phyloP scores from a whole-genome alignment of 30 jellyfish, hydroid and myxozoan genomes.

The Sanderia malayensis region DNA sequence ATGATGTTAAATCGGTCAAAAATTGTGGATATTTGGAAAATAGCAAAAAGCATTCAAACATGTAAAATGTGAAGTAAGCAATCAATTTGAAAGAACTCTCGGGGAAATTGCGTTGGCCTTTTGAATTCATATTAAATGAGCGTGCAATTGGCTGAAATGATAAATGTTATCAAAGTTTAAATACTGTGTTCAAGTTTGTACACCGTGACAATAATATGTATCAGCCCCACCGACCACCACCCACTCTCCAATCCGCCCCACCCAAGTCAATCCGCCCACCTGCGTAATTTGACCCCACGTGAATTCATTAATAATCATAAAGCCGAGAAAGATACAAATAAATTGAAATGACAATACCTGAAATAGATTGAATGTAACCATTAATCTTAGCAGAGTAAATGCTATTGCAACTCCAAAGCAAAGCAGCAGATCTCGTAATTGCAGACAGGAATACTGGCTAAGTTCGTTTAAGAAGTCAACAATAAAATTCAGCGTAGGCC shows the following conservation, averaged over 20 bases:
- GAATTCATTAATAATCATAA: background rate
- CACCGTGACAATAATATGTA: background rate
- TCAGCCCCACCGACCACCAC: background rate
- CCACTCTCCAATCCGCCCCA: background rate
- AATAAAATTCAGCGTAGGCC: slow-evolving; percentile 25
- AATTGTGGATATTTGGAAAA: slow-evolving; percentile 54
- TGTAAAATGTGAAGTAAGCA: slow-evolving; percentile 48
- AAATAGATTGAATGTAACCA: slow-evolving; percentile 12
- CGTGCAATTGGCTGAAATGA: slow-evolving; percentile 67
- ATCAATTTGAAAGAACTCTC: slow-evolving; percentile 71
- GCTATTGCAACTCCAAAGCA: slow-evolving; percentile 21
- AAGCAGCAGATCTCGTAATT: slow-evolving; percentile 22
- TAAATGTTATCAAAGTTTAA: background rate
- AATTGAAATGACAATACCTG: slow-evolving; percentile 27
- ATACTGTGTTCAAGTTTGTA: background rate
- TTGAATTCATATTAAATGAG: slow-evolving; percentile 41
- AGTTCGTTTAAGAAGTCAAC: slow-evolving; percentile 53
- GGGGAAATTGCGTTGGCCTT: slow-evolving; percentile 61
- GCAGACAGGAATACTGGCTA: slow-evolving; percentile 22
- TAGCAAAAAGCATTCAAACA: slow-evolving; percentile 36
- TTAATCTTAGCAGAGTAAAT: slow-evolving; percentile 43
- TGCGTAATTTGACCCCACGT: background rate
- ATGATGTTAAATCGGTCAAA: slow-evolving; percentile 46
- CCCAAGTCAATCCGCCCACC: too few species aligned
- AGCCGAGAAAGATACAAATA: background rate